Base-by-base conservation (phyloP, 2,113 vertebrate genomes). In the Riparia riparia region DNA sequence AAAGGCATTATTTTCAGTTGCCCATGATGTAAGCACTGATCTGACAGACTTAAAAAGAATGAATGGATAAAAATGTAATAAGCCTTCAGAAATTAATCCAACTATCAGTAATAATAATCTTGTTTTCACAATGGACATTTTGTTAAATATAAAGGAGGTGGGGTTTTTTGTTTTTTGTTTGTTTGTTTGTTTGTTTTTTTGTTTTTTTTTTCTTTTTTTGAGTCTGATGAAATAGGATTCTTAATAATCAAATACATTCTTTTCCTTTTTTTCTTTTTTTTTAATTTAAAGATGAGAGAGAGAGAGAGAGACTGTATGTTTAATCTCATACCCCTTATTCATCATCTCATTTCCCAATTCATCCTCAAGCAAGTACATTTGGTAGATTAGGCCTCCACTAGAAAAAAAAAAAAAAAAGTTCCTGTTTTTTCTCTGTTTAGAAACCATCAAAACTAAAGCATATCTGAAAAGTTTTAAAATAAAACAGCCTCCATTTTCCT, bases 41-140 rank as follows among this genome's bases (percentile, higher is more conserved):
- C 71, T 74, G 68, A 51, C 7, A 66, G 51, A 20, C 89, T 86
- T 60, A 39, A 50, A 91, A 83, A 64, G 32, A 82, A 81, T 57
- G 31, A 74, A 84, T 64, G 28, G 65, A 37, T 69, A 60, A 49
- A 50, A 94, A 82, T 25, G 3, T 10, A 66, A 57, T 47, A 20
- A 84, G 7, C 17, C 16, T 80, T 90, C 81, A 84, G 53, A 93
- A 96, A 95, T 76, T 54, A 91, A 91, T 68, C 15, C 13, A 65
- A 10, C 28, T 68, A 78, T 87, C 57, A 45, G 45, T 72, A 95
- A 60, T 71, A 79, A 50, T 44, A 60, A 86, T 94, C 93, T 68
- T 82, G 29, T 68, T 89, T 86, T 45, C 45, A 85, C 39, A 82
- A 61, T 45, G 37, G 41, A 54, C 0, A 0, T 66, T 81, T 26